Conservation (phyloP, 2,888 invertebrate genomes). For the Galeruca laticollis region DNA sequence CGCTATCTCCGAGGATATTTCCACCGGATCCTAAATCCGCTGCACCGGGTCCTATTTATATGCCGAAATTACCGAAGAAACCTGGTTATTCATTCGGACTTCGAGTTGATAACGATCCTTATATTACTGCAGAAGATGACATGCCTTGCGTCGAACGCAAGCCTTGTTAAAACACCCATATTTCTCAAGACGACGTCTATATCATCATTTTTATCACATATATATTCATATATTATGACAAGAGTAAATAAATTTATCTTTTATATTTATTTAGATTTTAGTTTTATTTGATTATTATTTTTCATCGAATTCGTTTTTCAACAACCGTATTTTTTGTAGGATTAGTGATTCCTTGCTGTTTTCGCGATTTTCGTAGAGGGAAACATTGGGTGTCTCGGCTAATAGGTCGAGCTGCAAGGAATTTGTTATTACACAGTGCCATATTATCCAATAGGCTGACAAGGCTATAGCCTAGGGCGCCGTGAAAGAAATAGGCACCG, state of each 20-base stretch:
- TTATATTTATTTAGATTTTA: slow-evolving; percentile 1
- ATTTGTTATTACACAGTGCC: too few relatives aligned
- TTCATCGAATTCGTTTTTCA: too few relatives aligned
- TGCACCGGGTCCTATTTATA: slow-evolving; percentile 60
- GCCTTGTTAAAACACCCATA: not conserved
- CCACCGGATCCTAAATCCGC: slow-evolving; percentile 43
- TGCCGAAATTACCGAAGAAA: slow-evolving; percentile 51
- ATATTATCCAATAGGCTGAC: too few relatives aligned
- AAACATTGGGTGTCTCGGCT: too few relatives aligned
- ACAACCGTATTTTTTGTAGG: too few relatives aligned
- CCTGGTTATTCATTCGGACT: slow-evolving; percentile 73
- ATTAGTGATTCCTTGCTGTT: too few relatives aligned
- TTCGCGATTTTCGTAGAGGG: too few relatives aligned
- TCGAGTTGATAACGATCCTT: slow-evolving; percentile 71
- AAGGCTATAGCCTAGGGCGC: too few relatives aligned
- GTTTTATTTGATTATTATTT: not conserved
- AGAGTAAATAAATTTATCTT: slow-evolving; percentile 16
- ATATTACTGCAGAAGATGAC: slow-evolving; percentile 73
- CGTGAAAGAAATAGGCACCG: too few relatives aligned
- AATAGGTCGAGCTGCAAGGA: too few relatives aligned
- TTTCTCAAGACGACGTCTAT: not conserved
- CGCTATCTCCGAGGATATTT: slow-evolving; percentile 55
- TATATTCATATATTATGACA: not conserved
- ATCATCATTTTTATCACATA: slow-evolving; percentile 1
- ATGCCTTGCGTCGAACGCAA: slow-evolving; percentile 48